Percentiles rank a stretch among this genome's conserved stretches.
Conservation (phyloP, 2,888 invertebrate genomes). For the Antitype chi region DNA sequence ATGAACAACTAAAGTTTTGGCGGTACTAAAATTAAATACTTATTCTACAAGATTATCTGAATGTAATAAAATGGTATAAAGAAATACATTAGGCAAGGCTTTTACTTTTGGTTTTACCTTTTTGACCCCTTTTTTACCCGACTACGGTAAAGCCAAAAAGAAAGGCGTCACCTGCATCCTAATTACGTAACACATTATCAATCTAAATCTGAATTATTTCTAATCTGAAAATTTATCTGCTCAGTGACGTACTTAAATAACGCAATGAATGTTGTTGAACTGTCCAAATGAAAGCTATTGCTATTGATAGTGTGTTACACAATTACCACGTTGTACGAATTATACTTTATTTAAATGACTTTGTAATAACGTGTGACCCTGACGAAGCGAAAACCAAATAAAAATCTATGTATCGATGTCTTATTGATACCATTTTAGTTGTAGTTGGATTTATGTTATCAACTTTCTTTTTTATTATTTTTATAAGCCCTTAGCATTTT, state of each 20-base stretch:
- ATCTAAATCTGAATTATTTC: no score
- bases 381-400: neutral
- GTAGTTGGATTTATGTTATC: no score
- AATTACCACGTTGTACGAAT: neutral
- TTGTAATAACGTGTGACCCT: neutral
- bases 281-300: neutral
- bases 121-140: neutral
- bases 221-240: no score
- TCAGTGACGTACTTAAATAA: no score
- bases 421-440: neutral
- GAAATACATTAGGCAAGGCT: neutral
- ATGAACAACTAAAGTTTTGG: neutral
- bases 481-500: neutral
- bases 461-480: no score
- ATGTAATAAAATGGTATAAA: conserved; percentile 1
- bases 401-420: neutral
- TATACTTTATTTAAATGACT: neutral
- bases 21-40: neutral
- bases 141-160: neutral
- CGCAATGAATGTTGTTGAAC: neutral
- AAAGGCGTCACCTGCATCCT: neutral
- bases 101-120: neutral
- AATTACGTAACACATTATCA: neutral
- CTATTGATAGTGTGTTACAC: neutral
- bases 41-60: neutral